phyloP scores from a whole-genome alignment of 2,888 invertebrate genomes.

The Drosophila maculinotata region DNA sequence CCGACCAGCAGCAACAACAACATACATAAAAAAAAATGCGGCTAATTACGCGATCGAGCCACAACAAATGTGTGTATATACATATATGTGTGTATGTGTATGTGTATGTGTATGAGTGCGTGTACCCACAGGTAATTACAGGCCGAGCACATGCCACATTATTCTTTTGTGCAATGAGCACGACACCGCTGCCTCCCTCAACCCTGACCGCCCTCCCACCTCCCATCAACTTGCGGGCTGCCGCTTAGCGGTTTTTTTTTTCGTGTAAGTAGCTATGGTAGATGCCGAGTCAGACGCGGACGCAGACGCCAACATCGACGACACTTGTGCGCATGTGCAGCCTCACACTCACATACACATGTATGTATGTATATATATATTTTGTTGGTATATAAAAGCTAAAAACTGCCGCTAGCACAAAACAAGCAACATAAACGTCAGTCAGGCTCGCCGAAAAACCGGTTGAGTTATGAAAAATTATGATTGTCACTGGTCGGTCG shows the following conservation, averaged over 20 bases:
- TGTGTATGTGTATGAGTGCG: conserved; percentile 30
- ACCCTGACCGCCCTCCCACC: conserved; percentile 5
- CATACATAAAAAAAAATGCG: conserved; percentile 55
- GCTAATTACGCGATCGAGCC: conserved; percentile 68
- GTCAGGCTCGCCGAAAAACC: conserved; percentile 65
- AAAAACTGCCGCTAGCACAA: conserved; percentile 66
- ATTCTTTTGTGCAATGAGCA: conserved; percentile 80
- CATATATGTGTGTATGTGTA: neutral
- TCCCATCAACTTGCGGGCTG: conserved; percentile 9
- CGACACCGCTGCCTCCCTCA: conserved; percentile 46
- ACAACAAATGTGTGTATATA: conserved; percentile 17
- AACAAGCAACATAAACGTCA: conserved; percentile 71
- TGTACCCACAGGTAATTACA: conserved; percentile 65
- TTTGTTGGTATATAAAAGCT: conserved; percentile 49
- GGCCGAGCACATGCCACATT: conserved; percentile 78
- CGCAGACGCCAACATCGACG: conserved; percentile 58
- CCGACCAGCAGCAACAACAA: conserved; percentile 33
- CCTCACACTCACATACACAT: conserved; percentile 14
- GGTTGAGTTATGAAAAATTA: conserved; percentile 80
- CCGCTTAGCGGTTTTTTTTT: conserved; percentile 47
- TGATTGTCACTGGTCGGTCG: conserved; percentile 74
- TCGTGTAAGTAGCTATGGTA: conserved; percentile 54
- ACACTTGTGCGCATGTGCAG: conserved; percentile 71
- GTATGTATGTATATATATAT: conserved; percentile 13
- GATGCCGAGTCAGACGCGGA: conserved; percentile 35